These are phyloP conservation scores for Mola mola DNA, from an alignment of 2,113 vertebrate species.

Conservation along the genomic window DNA sequence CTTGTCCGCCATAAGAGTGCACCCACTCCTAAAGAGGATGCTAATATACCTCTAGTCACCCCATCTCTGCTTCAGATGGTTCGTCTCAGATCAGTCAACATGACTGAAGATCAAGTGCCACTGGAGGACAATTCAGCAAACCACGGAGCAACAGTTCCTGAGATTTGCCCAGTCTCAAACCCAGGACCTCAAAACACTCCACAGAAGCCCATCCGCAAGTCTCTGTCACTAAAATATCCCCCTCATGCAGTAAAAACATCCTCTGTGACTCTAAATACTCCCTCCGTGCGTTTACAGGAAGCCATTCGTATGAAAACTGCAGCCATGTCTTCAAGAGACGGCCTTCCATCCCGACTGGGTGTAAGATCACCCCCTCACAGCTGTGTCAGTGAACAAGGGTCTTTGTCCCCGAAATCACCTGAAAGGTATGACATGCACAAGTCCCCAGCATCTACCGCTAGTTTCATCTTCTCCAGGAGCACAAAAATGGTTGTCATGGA, in stretches of 20 bases:
- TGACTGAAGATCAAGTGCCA: slow-evolving; percentile 61
- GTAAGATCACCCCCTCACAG: slow-evolving; percentile 41
- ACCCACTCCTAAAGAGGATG: slow-evolving; percentile 86
- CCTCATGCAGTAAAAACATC: slow-evolving; percentile 58
- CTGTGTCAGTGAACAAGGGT: slow-evolving; percentile 37
- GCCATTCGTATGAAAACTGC: slow-evolving; percentile 89
- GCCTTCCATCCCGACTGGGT: slow-evolving; percentile 56
- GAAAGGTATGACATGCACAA: slow-evolving; percentile 78
- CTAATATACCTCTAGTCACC: slow-evolving; percentile 90
- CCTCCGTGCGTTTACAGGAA: slow-evolving; percentile 85
- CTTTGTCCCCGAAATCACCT: slow-evolving; percentile 43
- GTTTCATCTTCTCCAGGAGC: slow-evolving; percentile 95
- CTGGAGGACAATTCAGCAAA: slow-evolving; percentile 51
- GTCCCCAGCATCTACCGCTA: slow-evolving; percentile 90
- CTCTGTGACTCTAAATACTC: slow-evolving; percentile 54
- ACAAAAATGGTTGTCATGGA: slow-evolving; percentile 89
- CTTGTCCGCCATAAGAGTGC: slow-evolving; percentile 78
- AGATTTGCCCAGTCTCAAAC: slow-evolving; percentile 31
- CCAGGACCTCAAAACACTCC: slow-evolving; percentile 76
- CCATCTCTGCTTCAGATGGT: slow-evolving; percentile 97
- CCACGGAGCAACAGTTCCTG: slow-evolving; percentile 16
- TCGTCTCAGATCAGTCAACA: slow-evolving; percentile 87
- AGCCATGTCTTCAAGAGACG: slow-evolving; percentile 77
- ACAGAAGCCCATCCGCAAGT: slow-evolving; percentile 92
- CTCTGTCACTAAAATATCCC: slow-evolving; percentile 84